Conservation (phyloP, 2,113 vertebrate species). For the Corvus cornix region DNA sequence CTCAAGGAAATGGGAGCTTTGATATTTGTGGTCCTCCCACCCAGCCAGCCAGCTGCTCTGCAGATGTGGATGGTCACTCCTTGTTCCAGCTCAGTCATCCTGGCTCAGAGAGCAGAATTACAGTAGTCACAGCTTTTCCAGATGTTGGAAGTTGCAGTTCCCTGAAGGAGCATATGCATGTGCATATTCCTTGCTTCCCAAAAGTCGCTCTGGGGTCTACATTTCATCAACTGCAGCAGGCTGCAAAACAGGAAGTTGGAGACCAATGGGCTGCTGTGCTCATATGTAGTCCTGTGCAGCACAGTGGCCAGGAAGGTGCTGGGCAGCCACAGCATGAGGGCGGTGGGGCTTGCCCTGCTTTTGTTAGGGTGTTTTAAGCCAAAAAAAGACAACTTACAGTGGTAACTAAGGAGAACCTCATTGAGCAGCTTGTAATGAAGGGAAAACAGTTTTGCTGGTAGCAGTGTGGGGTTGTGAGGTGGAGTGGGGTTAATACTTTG, state of each 20-base stretch:
- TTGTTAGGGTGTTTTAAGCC: background rate
- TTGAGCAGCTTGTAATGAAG: background rate
- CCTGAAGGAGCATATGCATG: background rate
- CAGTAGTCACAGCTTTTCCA: background rate
- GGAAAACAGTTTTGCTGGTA: background rate
- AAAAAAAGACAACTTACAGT: background rate
- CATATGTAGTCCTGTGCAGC: background rate
- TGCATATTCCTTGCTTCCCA: background rate
- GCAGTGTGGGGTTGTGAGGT: background rate
- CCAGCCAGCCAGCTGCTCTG: background rate
- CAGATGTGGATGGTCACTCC: background rate
- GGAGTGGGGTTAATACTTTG: background rate
- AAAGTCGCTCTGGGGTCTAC: background rate
- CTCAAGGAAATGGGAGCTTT: background rate
- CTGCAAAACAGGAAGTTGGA: background rate
- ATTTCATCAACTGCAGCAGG: background rate
- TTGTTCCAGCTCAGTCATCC: background rate
- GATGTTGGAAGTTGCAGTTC: background rate
- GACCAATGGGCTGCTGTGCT: background rate
- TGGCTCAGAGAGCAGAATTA: background rate
- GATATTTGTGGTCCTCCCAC: background rate
- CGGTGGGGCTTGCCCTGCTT: background rate
- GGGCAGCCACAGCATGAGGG: background rate
- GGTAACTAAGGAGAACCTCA: background rate
- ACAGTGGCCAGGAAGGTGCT: background rate